A percentile compares a stretch with the other conserved stretches of the same genome.
Conservation (phyloP, 2,797 vertebrate species). For the Eutrigla gurnardus region DNA sequence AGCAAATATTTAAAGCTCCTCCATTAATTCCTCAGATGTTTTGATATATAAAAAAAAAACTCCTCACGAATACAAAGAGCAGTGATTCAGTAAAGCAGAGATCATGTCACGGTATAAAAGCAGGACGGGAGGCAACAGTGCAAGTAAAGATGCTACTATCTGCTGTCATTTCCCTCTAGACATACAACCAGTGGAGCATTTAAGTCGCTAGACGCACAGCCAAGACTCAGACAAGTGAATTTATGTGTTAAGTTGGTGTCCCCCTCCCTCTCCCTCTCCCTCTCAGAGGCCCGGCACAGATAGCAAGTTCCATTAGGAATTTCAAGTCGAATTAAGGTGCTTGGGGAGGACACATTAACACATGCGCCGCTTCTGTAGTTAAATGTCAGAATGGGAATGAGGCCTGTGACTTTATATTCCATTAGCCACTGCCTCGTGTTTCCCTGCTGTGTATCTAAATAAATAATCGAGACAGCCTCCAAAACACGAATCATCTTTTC, state of each 20-base stretch:
- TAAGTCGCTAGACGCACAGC: conserved; percentile 78
- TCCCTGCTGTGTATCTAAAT: conserved; percentile 86
- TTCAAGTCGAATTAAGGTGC: conserved; percentile 83
- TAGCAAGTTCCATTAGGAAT: conserved; percentile 85
- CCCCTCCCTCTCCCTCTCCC: conserved; percentile 51
- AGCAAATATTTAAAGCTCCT: not conserved
- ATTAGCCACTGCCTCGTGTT: conserved; percentile 84
- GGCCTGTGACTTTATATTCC: conserved; percentile 86
- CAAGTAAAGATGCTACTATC: conserved; percentile 59
- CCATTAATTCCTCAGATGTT: conserved; percentile 22
- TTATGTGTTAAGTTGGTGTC: conserved; percentile 80
- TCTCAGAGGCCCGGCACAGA: conserved; percentile 75
- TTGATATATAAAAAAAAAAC: conserved; percentile 14
- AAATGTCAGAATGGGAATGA: conserved; percentile 87
- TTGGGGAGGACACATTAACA: conserved; percentile 84
- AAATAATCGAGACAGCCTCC: conserved; percentile 88
- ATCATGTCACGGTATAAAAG: conserved; percentile 51
- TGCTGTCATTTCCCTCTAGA: conserved; percentile 77
- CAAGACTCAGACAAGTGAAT: conserved; percentile 83
- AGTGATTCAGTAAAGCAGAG: conserved; percentile 60
- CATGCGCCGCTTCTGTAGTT: conserved; percentile 83
- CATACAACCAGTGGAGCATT: conserved; percentile 78
- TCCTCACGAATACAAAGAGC: conserved; percentile 9
- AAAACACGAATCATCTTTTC: conserved; percentile 87
- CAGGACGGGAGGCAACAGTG: conserved; percentile 50